Conservation (phyloP, 2,797 vertebrate species). For the Diglossa cyanea region DNA sequence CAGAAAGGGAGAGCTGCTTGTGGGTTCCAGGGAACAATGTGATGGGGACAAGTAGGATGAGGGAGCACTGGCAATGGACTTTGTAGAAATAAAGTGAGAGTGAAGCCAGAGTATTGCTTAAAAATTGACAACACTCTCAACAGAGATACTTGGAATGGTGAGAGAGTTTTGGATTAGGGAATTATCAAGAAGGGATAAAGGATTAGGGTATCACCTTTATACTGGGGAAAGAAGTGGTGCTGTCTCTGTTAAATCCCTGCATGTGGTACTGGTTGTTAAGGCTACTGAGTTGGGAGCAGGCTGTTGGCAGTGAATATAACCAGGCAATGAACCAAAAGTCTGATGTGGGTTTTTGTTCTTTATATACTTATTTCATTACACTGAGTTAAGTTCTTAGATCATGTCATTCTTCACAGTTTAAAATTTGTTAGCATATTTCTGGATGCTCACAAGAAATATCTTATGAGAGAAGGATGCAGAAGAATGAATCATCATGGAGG, state of each 20-base stretch:
- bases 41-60: not conserved
- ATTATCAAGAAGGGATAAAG: not conserved
- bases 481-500: not conserved
- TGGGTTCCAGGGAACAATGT: not conserved
- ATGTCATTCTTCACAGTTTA: not conserved
- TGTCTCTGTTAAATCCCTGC: not conserved
- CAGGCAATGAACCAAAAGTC: not conserved
- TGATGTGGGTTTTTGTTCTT: not conserved
- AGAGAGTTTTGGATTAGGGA: not conserved
- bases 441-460: not conserved
- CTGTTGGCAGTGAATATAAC: not conserved
- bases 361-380: not conserved
- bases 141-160: not conserved
- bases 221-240: not conserved
- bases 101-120: not conserved
- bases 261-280: not conserved
- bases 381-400: not conserved
- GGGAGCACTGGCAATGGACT: not conserved
- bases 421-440: not conserved
- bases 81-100: not conserved
- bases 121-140: not conserved
- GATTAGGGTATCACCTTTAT: not conserved
- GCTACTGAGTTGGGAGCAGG: not conserved
- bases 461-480: not conserved
- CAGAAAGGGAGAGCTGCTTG: rapidly evolving